A percentile compares a stretch with the other conserved stretches of the same genome.
phyloP scores from a whole-genome alignment of 2,113 vertebrate genomes.

The Muscicapa adusta region DNA sequence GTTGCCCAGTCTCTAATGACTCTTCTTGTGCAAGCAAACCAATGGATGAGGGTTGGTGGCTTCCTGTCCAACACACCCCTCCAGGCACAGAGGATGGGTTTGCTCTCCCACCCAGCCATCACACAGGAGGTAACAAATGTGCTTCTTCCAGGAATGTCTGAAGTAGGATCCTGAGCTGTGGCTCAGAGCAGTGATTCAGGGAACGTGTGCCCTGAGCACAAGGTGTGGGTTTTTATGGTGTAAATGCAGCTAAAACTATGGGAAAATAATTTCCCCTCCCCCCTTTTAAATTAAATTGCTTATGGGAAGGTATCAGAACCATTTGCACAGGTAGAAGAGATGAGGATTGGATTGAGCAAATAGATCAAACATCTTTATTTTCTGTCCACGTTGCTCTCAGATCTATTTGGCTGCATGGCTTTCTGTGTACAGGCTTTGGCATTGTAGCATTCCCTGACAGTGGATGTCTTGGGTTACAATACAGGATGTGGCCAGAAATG shows the following conservation, averaged over 20 bases:
- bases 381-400: fast-evolving
- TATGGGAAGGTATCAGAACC: background rate
- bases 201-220: fast-evolving
- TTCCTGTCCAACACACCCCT: background rate
- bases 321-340: background rate
- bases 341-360: background rate
- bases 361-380: background rate
- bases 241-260: background rate
- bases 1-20: background rate
- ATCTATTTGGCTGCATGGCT: background rate
- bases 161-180: background rate
- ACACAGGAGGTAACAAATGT: fast-evolving
- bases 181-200: background rate
- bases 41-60: background rate
- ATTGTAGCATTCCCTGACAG: background rate
- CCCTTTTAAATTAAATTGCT: background rate
- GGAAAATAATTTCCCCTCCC: background rate
- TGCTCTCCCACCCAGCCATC: background rate
- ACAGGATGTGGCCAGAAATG: no score
- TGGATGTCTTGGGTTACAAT: no score
- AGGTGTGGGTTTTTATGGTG: background rate
- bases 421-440: background rate
- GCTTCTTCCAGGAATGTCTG: background rate
- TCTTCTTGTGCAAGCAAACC: background rate
- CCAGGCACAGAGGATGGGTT: background rate